phyloP scores from a whole-genome alignment of 2,888 invertebrate genomes.

The Nymphalis c-album region DNA sequence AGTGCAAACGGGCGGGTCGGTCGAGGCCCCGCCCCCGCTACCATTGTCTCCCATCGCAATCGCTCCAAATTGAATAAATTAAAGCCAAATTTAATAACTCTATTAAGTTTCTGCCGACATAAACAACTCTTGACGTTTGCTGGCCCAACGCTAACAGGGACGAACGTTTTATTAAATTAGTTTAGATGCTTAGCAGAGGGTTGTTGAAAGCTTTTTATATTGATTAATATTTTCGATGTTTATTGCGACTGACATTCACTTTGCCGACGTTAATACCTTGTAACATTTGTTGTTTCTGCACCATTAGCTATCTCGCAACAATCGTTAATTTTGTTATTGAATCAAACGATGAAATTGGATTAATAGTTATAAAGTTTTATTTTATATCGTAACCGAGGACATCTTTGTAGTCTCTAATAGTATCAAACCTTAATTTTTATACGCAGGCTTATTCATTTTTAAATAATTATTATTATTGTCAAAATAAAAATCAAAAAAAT shows the following conservation, averaged over 20 bases:
- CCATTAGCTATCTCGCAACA: too few relatives aligned
- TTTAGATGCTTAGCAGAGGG: constrained; percentile 55
- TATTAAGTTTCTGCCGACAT: constrained; percentile 71
- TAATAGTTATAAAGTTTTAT: too few relatives aligned
- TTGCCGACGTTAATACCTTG: background rate
- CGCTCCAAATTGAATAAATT: constrained; percentile 78
- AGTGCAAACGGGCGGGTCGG: constrained; percentile 60
- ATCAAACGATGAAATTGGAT: too few relatives aligned
- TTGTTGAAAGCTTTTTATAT: constrained; percentile 60
- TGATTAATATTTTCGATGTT: constrained; percentile 48
- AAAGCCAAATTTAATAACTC: constrained; percentile 78
- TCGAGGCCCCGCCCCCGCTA: constrained; percentile 61
- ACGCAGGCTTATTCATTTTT: too few relatives aligned
- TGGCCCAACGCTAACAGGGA: constrained; percentile 65
- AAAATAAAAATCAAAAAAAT: too few relatives aligned
- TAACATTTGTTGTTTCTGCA: too few relatives aligned
- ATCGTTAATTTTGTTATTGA: too few relatives aligned
- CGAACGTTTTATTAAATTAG: constrained; percentile 68
- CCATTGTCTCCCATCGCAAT: constrained; percentile 64
- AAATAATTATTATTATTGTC: too few relatives aligned
- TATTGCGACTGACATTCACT: background rate
- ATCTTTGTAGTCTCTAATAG: too few relatives aligned
- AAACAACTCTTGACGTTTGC: constrained; percentile 73
- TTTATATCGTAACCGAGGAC: too few relatives aligned
- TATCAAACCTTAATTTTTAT: too few relatives aligned